A percentile compares a stretch with the other conserved stretches of the same genome.
phyloP scores from a whole-genome alignment of 2,888 invertebrate genomes.

The Drosophila colorata region DNA sequence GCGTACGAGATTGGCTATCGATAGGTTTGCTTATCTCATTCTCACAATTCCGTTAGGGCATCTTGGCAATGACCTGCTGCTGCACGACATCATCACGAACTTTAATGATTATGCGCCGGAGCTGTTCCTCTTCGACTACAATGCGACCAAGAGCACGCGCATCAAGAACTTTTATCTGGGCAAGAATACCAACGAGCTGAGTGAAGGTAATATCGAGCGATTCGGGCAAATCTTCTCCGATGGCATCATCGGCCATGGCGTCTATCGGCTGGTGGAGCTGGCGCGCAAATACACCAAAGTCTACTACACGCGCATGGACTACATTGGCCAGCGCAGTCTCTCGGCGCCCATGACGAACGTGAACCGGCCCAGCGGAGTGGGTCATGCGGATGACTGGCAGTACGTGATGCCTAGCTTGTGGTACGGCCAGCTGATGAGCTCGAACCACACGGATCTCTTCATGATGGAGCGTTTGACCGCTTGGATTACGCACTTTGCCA shows the following conservation, averaged over 20 bases:
- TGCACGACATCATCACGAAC: constrained; percentile 70
- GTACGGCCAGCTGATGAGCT: constrained; percentile 73
- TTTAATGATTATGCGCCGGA: constrained; percentile 80
- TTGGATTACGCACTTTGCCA: constrained; percentile 84
- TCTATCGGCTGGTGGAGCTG: constrained; percentile 87
- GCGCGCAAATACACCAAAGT: constrained; percentile 86
- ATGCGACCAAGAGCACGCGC: constrained; percentile 28
- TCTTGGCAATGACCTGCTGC: constrained; percentile 55
- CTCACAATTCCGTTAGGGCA: constrained; percentile 26
- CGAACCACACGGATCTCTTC: constrained; percentile 82
- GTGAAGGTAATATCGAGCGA: constrained; percentile 42
- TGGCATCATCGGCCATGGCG: constrained; percentile 86
- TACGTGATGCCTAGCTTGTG: constrained; percentile 70
- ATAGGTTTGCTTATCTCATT: too few relatives aligned
- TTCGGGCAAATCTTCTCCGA: constrained; percentile 87
- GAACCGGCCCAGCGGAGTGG: constrained; percentile 80
- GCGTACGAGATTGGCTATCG: too few relatives aligned
- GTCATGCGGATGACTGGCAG: constrained; percentile 79
- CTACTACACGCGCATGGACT: constrained; percentile 88
- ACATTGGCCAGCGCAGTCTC: constrained; percentile 87
- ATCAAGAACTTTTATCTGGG: constrained; percentile 65
- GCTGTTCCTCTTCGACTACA: constrained; percentile 81
- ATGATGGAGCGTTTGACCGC: constrained; percentile 84
- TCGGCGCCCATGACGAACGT: constrained; percentile 84
- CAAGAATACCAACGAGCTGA: neutral